Conservation (phyloP, 2,888 invertebrate genomes). For the Philereme vetulata region DNA sequence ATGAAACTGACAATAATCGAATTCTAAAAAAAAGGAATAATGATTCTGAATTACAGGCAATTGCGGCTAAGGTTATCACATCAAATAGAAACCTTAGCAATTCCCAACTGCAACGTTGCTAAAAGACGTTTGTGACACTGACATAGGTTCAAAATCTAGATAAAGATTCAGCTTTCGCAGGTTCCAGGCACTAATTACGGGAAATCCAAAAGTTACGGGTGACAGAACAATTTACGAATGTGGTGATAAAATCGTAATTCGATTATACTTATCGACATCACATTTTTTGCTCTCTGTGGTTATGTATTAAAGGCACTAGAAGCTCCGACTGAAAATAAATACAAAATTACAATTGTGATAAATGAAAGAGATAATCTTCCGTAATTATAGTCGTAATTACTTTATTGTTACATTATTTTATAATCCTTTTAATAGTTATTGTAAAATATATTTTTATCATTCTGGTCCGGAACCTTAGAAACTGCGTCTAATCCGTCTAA, state of each 20-base stretch:
- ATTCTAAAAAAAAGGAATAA: too few relatives aligned
- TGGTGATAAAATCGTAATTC: not conserved
- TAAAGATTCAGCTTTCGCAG: constrained; percentile 32
- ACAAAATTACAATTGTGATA: too few relatives aligned
- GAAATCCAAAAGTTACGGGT: constrained; percentile 1
- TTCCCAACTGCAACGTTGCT: not conserved
- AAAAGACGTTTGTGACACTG: constrained; percentile 40
- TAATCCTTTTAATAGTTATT: too few relatives aligned
- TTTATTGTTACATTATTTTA: too few relatives aligned
- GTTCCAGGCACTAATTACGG: constrained; percentile 11
- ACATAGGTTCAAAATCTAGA: constrained; percentile 43
- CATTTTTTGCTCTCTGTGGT: not conserved
- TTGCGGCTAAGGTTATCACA: not conserved
- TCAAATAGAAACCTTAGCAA: not conserved
- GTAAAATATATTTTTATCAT: too few relatives aligned
- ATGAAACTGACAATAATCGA: too few relatives aligned
- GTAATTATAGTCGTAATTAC: too few relatives aligned
- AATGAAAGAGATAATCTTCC: too few relatives aligned
- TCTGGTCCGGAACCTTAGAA: too few relatives aligned
- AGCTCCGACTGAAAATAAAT: not conserved
- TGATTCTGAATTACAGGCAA: not conserved
- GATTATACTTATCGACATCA: not conserved
- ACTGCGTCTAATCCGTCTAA: too few relatives aligned
- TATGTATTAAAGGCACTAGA: not conserved
- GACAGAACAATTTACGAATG: not conserved